Evolutionary conservation across 1,140 invertebrate species (phyloP), one percentile per base, ranked within the genome.

Genomic region (Trinorchestia longiramus): DNA sequence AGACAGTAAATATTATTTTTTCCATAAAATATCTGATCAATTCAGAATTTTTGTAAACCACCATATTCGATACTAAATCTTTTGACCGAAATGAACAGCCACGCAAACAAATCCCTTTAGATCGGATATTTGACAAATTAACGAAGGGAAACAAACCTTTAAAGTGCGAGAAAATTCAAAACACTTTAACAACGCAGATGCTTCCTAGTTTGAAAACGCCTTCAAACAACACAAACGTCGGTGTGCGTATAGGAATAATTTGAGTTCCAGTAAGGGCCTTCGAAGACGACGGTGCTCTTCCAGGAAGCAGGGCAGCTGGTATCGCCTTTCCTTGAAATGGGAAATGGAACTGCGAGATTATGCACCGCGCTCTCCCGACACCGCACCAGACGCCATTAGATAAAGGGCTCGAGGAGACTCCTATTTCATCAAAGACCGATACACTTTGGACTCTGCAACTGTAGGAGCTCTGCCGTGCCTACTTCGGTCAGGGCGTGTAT

Each of bases 271-370:
- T 77, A 36, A 77, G 62, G 62, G 15, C 28, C 28, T 77, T 77
- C 15, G 62, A 77, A 77, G 28, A 28, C 62, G 62, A 77, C 62
- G 62, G 36, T 77, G 8, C 62, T 36, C 15, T 1, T 94, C 43
- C 92, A 94, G 92, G 92, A 94, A 94, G 43, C 92, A 44, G 41
- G 17, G 92, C 92, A 28, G 19, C 88, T 91, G 88, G 28, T 94
- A 94, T 94, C 92, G 92, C 92, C 44, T 43, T 94, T 94, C 92
- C 92, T 45, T 28, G 92, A 94, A 94, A 47, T 47, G 36, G 92
- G 92, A 94, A 94, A 94, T 94, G 92, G 92, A 94, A 94, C 92
- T 45, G 92, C 92, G 11, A 94, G 92, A 94, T 94, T 94, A 94
- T 94, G 92, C 92, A 44, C 88, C 88, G n/a, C 88, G 6, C 88